phyloP scores from a whole-genome alignment of 2,797 vertebrate species.

The Erethizon dorsatum region DNA sequence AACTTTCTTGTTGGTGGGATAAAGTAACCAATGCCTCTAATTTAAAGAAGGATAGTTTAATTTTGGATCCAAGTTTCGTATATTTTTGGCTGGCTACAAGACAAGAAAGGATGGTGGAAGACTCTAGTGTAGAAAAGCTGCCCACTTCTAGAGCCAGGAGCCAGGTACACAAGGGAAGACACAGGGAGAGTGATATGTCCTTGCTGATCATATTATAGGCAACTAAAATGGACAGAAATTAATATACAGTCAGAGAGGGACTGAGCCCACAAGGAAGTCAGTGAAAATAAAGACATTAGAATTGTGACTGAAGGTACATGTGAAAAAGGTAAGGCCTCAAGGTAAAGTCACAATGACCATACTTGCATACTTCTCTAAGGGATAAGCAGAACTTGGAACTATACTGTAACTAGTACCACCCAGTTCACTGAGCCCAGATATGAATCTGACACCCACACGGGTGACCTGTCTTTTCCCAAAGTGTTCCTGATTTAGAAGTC shows the following conservation, averaged over 20 bases:
- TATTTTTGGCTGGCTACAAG: background rate
- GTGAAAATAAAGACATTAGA: background rate
- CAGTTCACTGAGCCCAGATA: background rate
- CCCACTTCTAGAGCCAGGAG: background rate
- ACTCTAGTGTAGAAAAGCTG: background rate
- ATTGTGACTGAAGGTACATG: background rate
- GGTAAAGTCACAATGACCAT: background rate
- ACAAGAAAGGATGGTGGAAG: background rate
- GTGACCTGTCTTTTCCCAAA: background rate
- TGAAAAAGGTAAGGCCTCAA: too few relatives aligned
- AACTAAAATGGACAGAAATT: background rate
- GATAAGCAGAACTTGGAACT: background rate
- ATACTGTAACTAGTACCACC: background rate
- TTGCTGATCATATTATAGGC: background rate
- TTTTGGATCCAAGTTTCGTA: background rate
- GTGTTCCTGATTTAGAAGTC: background rate
- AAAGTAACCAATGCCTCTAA: background rate
- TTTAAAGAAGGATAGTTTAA: background rate
- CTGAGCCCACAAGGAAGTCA: background rate
- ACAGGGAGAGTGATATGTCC: background rate
- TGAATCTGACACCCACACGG: background rate
- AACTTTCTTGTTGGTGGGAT: background rate
- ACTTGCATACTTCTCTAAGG: background rate
- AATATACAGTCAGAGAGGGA: background rate
- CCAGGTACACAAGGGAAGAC: background rate